Evolutionary conservation across 2,797 vertebrate genomes (phyloP).

Genomic region (Pantherophis alleghaniensis): DNA sequence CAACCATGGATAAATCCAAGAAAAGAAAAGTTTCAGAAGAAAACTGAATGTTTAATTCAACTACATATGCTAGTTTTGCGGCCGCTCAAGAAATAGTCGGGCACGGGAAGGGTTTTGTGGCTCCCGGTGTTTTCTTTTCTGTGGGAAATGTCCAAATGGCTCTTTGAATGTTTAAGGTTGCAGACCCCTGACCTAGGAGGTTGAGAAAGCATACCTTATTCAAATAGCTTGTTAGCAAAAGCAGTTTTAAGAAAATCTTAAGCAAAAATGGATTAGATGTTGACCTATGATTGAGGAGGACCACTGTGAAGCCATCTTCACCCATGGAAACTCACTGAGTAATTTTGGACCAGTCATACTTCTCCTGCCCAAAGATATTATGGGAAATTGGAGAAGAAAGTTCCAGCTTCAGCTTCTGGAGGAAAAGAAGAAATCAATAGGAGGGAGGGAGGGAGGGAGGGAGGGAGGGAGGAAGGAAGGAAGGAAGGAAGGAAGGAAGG

Average conservation of each 20-base stretch:
- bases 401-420: neutral
- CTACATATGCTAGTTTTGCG: too few relatives aligned
- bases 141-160: too few relatives aligned
- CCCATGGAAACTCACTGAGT: neutral
- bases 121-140: too few relatives aligned
- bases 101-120: too few relatives aligned
- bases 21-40: too few relatives aligned
- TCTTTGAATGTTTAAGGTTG: too few relatives aligned
- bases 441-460: neutral
- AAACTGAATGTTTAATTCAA: too few relatives aligned
- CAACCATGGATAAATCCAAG: too few relatives aligned
- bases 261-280: neutral
- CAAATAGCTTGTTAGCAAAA: neutral
- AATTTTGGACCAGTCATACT: neutral
- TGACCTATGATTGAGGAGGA: neutral
- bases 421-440: neutral
- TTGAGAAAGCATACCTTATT: neutral
- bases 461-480: neutral
- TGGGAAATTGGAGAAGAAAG: neutral
- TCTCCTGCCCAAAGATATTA: neutral
- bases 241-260: neutral
- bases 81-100: too few relatives aligned
- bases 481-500: neutral
- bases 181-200: neutral
- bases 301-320: neutral